A percentile compares a stretch with the other conserved stretches of the same genome.
These are phyloP conservation scores for Phoeniculus purpureus DNA, from an alignment of 2,797 vertebrate genomes.

Conservation along the genomic window DNA sequence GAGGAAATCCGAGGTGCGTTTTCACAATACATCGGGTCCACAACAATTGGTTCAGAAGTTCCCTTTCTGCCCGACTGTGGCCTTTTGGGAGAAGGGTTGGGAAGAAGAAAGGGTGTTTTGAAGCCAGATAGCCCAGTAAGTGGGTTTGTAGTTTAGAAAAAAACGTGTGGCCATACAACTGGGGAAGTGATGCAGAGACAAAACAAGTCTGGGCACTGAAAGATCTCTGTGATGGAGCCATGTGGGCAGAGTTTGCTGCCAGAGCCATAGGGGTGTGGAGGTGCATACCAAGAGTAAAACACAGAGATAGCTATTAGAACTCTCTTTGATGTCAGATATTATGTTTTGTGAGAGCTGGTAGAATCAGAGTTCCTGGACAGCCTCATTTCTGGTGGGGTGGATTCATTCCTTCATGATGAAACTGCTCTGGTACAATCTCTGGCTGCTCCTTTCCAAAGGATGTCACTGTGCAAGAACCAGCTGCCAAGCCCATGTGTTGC, in stretches of 20 bases:
- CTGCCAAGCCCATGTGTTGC: not conserved
- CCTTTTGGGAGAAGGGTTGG: slow-evolving; percentile 4
- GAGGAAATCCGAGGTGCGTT: slow-evolving; percentile 51
- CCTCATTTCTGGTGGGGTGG: not conserved
- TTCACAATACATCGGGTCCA: slow-evolving; percentile 30
- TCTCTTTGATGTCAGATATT: not conserved
- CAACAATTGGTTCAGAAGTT: slow-evolving; percentile 54
- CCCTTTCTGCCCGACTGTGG: slow-evolving; percentile 30
- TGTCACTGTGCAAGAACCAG: not conserved
- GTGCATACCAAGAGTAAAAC: not conserved
- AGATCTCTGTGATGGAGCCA: not conserved
- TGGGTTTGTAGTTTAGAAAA: not conserved
- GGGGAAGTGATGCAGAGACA: not conserved
- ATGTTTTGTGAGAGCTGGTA: not conserved
- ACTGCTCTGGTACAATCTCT: not conserved
- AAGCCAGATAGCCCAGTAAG: not conserved
- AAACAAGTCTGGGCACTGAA: not conserved
- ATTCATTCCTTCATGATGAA: not conserved
- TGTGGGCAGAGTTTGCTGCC: not conserved
- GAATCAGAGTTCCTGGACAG: not conserved
- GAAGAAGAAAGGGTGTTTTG: slow-evolving; percentile 38
- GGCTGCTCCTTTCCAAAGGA: not conserved
- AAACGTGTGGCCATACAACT: not conserved
- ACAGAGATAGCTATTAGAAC: not conserved
- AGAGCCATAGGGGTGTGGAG: not conserved